Evolutionary conservation across 2,113 vertebrate genomes (phyloP).

Genomic region (Microtus richardsoni): DNA sequence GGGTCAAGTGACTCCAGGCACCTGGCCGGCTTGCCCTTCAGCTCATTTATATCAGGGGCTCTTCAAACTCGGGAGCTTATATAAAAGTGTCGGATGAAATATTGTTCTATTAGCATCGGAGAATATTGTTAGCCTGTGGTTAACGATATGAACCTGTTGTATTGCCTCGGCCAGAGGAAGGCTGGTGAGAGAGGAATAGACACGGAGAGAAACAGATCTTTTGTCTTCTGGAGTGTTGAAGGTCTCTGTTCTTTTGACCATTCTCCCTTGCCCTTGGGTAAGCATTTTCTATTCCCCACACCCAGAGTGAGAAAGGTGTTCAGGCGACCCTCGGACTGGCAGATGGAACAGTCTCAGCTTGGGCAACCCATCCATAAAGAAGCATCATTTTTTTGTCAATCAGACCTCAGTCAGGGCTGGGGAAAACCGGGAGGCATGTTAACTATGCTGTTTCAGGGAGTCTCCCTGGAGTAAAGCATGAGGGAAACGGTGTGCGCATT

Average conservation of each 20-base stretch:
- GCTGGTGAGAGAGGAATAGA: background rate
- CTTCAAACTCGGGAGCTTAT: background rate
- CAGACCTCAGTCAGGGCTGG: background rate
- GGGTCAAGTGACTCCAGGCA: background rate
- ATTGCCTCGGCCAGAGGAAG: background rate
- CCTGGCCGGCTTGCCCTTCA: background rate
- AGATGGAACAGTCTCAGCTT: accelerated
- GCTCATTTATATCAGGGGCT: background rate
- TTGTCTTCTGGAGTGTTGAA: background rate
- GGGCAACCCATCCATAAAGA: background rate
- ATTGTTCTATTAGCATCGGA: background rate
- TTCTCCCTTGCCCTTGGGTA: background rate
- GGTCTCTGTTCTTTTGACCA: background rate
- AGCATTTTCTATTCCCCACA: background rate
- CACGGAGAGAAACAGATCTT: background rate
- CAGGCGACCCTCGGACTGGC: background rate
- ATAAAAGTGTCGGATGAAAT: background rate
- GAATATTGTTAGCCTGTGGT: background rate
- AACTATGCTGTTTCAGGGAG: background rate
- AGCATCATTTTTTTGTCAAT: background rate
- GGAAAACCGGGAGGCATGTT: background rate
- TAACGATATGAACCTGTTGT: accelerated
- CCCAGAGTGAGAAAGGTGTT: background rate
- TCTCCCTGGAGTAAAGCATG: accelerated
- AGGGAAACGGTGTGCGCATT: background rate